Evolutionary conservation across 2,888 invertebrate species (phyloP).

Genomic region (Drosophila formosana): DNA sequence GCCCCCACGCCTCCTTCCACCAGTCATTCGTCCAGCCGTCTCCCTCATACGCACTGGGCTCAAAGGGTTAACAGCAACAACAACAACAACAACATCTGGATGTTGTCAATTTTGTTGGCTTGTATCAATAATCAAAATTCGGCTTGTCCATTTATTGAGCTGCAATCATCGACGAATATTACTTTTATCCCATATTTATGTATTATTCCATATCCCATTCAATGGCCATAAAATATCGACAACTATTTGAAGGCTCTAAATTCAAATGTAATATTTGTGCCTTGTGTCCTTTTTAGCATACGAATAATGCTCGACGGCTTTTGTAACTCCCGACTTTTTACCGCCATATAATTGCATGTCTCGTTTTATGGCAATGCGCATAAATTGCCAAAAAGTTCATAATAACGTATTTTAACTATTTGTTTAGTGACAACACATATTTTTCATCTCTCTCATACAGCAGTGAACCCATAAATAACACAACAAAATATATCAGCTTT

Average conservation of each 20-base stretch:
- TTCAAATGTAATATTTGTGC: neutral
- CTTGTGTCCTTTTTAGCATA: neutral
- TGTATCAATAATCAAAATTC: constrained; percentile 64
- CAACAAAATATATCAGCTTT: too few relatives aligned
- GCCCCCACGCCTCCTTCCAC: neutral
- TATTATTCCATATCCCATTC: neutral
- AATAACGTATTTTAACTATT: neutral
- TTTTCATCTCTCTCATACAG: too few relatives aligned
- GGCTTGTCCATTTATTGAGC: constrained; percentile 23
- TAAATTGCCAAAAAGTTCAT: neutral
- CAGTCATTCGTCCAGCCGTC: constrained; percentile 19
- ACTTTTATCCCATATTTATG: neutral
- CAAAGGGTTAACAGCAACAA: constrained; percentile 49
- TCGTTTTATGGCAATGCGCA: neutral
- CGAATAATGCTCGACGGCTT: neutral
- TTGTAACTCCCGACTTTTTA: neutral
- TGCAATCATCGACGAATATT: constrained; percentile 31
- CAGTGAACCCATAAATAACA: too few relatives aligned
- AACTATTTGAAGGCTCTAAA: neutral
- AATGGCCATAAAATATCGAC: neutral
- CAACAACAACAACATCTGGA: constrained; percentile 48
- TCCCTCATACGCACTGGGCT: constrained; percentile 26
- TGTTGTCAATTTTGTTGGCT: constrained; percentile 64
- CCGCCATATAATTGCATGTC: neutral
- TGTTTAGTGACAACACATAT: neutral